Conservation (phyloP, 2,113 vertebrate species). For the Pogonocichla stellata region DNA sequence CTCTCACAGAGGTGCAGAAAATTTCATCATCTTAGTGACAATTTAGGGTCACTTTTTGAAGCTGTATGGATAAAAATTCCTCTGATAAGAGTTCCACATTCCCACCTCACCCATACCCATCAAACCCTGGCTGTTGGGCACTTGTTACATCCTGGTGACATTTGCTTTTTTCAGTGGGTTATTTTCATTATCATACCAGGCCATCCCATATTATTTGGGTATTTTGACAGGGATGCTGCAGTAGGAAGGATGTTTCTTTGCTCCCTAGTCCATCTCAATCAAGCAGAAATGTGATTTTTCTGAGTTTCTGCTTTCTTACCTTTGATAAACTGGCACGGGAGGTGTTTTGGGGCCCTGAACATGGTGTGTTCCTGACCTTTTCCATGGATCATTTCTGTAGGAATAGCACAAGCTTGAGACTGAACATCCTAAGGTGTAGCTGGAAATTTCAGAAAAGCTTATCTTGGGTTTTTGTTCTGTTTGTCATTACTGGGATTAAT, state of each 20-base stretch:
- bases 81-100: not conserved
- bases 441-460: not conserved
- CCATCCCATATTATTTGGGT: not conserved
- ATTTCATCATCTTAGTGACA: not conserved
- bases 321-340: not conserved
- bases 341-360: not conserved
- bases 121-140: too few species aligned
- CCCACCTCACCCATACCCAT: not conserved
- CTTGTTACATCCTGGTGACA: not conserved
- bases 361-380: not conserved
- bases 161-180: not conserved
- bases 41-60: not conserved
- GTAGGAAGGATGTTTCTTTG: not conserved
- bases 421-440: not conserved
- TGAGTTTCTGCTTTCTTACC: not conserved
- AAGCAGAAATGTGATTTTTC: not conserved
- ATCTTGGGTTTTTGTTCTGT: not conserved
- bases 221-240: not conserved
- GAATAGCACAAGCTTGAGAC: not conserved
- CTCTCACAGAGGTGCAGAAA: not conserved
- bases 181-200: not conserved
- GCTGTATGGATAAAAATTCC: not conserved
- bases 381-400: not conserved
- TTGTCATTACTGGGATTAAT: slow-evolving; percentile 29
- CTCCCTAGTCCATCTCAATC: not conserved